Evolutionary conservation across 2,888 invertebrate genomes (phyloP), one percentile per base, ranked within the genome.

Genomic region (Meiosimyza decipiens): DNA sequence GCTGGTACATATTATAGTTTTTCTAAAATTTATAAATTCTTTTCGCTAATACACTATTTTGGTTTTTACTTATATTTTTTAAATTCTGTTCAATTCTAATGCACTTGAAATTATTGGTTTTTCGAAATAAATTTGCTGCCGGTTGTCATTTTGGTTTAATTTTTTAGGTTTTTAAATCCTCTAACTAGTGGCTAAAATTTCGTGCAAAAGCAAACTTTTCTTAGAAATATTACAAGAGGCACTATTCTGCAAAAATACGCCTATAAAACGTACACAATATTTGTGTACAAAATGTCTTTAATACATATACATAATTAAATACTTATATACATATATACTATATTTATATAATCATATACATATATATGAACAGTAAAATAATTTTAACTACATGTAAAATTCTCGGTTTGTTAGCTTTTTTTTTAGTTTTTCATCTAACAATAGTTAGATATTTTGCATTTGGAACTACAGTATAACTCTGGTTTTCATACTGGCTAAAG

Each of bases 371-470:
- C 33, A 52, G 47, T 51, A 47, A 57, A 66, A 69, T 28, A 28
- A 28, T 28, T 28, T 28, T 28, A 28, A 28, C 4, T 28, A 28
- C 40, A 47, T 18, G 33, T 52, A 33, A 15, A 52, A 28, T 52
- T 66, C 15, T 13, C 51, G 16, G 33, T 54, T 40, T 59, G 16
- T 52, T 64, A 40, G 54, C 2, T 49, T 65, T 66, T 65, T 66
- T 55, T 65, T 49, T 51, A 72, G 80, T 77, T 82, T 82, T 82
- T 1, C 71, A 82, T 79, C 83, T 80, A 82, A 83, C 83, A 83
- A 83, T 73, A 83, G 79, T 82, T 79, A 81, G 82, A 82, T 79
- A 22, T 57, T 47, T 55, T 54, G 16, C 15, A 52, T 49, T 16
- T 67, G 4, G 11, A 67, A 49, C 28, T 51, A 54, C 16, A 33